A percentile compares a stretch with the other conserved stretches of the same genome.
Conservation (phyloP, 2,888 invertebrate genomes). For the Papilio protenor region DNA sequence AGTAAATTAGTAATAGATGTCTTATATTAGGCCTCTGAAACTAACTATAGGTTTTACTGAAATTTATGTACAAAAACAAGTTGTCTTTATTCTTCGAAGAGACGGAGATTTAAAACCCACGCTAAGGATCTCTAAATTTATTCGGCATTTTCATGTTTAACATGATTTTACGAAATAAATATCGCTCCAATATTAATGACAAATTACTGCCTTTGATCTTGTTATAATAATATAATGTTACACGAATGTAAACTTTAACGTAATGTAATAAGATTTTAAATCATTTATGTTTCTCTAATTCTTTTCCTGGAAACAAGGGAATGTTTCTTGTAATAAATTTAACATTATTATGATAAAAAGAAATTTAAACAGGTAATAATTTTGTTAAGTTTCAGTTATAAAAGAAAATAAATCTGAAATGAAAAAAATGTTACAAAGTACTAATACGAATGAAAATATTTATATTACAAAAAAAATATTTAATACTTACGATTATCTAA, state of each 20-base stretch:
- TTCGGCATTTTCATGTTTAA: slow-evolving; percentile 36
- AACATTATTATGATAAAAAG: slow-evolving; percentile 27
- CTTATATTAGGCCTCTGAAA: no score
- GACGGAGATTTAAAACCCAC: no score
- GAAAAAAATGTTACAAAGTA: no score
- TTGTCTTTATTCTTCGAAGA: no score
- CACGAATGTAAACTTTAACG: slow-evolving; percentile 23
- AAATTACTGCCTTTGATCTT: slow-evolving; percentile 49
- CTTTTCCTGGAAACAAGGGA: slow-evolving; percentile 12
- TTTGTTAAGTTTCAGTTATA: no score
- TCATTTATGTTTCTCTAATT: background rate
- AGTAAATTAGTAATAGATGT: no score
- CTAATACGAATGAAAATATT: no score
- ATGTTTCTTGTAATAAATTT: slow-evolving; percentile 45
- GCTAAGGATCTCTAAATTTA: slow-evolving; percentile 39
- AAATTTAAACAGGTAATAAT: no score
- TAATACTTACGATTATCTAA: no score
- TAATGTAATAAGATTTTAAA: slow-evolving; percentile 20
- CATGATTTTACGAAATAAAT: slow-evolving; percentile 32
- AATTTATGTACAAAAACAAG: background rate
- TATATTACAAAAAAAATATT: no score
- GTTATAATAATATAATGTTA: background rate
- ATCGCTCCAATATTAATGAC: slow-evolving; percentile 46
- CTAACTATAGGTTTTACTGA: background rate
- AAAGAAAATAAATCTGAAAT: no score